Conservation (phyloP, 1,140 invertebrate genomes). For the Drosophila azteca region DNA sequence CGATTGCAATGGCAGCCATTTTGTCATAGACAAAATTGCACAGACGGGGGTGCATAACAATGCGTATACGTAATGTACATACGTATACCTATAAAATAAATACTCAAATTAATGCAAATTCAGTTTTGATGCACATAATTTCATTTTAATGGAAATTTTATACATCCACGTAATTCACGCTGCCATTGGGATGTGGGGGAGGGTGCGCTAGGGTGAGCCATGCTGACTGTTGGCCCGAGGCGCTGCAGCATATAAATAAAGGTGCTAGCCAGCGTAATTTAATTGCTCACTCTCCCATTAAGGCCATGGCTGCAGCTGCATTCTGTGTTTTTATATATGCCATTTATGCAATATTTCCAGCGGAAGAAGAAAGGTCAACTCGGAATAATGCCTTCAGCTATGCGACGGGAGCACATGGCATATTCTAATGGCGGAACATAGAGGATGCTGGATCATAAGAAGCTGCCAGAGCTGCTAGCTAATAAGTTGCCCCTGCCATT, state of each 20-base stretch:
- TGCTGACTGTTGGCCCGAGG: constrained; percentile 26
- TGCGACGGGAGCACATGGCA: constrained; percentile 21
- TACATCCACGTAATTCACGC: constrained; percentile 27
- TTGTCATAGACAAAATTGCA: constrained; percentile 34
- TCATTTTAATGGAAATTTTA: constrained; percentile 71
- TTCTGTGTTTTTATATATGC: constrained; percentile 10
- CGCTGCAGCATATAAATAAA: constrained; percentile 72
- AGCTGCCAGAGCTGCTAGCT: constrained; percentile 6
- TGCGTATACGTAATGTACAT: constrained; percentile 11
- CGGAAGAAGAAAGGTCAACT: constrained; percentile 70
- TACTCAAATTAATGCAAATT: constrained; percentile 69
- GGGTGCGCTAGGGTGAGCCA: too few relatives aligned
- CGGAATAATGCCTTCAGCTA: constrained; percentile 55
- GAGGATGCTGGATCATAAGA: constrained; percentile 4
- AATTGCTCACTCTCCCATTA: constrained; percentile 70
- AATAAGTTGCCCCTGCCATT: constrained; percentile 1
- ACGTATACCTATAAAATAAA: not conserved
- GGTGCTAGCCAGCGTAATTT: constrained; percentile 64
- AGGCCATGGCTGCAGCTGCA: not conserved
- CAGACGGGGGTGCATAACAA: constrained; percentile 28
- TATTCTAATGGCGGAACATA: constrained; percentile 8
- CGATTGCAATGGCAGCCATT: constrained; percentile 59
- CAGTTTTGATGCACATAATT: constrained; percentile 72
- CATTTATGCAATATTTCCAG: constrained; percentile 31
- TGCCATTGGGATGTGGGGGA: constrained; percentile 10